phyloP scores from a whole-genome alignment of 2,888 invertebrate species.

The Sarcophaga carnaria region DNA sequence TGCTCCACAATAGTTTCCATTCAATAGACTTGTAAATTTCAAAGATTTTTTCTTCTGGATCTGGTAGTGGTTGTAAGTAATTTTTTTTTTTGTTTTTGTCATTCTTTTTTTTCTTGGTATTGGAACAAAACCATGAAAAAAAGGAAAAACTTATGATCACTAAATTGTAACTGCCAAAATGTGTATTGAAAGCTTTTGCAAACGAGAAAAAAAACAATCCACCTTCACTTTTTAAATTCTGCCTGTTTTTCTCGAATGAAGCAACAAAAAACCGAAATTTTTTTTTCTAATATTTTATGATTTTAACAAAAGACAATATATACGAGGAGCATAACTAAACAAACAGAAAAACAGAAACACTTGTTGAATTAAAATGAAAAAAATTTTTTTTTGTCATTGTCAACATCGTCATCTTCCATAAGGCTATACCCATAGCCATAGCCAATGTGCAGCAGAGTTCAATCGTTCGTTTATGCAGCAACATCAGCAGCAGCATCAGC shows the following conservation, averaged over 20 bases:
- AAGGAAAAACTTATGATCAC: slow-evolving; percentile 61
- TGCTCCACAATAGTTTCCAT: slow-evolving; percentile 37
- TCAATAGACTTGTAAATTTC: slow-evolving; percentile 53
- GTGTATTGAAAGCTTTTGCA: slow-evolving; percentile 52
- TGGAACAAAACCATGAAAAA: not conserved
- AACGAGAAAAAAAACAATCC: slow-evolving; percentile 44
- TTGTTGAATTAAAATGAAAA: slow-evolving; percentile 8
- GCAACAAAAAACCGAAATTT: not conserved
- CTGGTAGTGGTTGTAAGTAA: not conserved
- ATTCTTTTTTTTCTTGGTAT: slow-evolving; percentile 30
- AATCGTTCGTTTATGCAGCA: slow-evolving; percentile 25
- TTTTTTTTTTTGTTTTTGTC: slow-evolving; percentile 18
- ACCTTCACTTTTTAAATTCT: slow-evolving; percentile 70
- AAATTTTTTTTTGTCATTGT: slow-evolving; percentile 41
- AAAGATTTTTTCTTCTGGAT: slow-evolving; percentile 34
- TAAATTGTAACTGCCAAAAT: slow-evolving; percentile 69
- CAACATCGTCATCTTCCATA: slow-evolving; percentile 47
- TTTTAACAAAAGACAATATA: slow-evolving; percentile 50
- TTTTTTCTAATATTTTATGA: slow-evolving; percentile 34
- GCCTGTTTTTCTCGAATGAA: slow-evolving; percentile 45
- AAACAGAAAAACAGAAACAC: slow-evolving; percentile 45
- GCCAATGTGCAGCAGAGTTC: no score
- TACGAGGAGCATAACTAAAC: slow-evolving; percentile 25
- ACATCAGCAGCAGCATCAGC: not conserved
- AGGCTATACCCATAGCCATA: no score